Evolutionary conservation across 2,888 invertebrate species (phyloP).

Genomic region (Unio pictorum): DNA sequence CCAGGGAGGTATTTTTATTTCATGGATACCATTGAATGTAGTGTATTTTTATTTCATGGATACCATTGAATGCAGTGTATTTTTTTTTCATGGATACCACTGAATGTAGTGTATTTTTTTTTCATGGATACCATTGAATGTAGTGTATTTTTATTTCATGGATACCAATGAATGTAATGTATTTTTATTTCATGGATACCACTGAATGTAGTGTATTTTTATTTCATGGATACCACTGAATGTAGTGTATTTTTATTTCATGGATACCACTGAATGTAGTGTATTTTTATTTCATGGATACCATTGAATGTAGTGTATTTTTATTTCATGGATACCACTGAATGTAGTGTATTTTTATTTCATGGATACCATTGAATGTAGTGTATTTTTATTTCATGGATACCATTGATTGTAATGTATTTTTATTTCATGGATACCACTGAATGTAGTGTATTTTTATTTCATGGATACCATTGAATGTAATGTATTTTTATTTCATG

Average conservation of each 20-base stretch:
- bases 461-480: constrained; percentile 94
- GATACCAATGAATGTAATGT: constrained; percentile 89
- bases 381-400: constrained; percentile 84
- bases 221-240: constrained; percentile 85
- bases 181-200: constrained; percentile 91
- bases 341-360: constrained; percentile 69
- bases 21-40: background rate
- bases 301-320: constrained; percentile 89
- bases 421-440: constrained; percentile 80
- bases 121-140: constrained; percentile 89
- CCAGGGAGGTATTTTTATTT: constrained; percentile 68
- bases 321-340: constrained; percentile 90
- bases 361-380: constrained; percentile 90
- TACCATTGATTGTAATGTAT: constrained; percentile 80
- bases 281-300: constrained; percentile 76
- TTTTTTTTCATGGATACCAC: constrained; percentile 92
- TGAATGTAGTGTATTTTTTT: constrained; percentile 74
- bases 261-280: too few species aligned
- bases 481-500: constrained; percentile 67
- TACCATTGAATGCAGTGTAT: constrained; percentile 88
- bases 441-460: constrained; percentile 88
- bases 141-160: constrained; percentile 83
- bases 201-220: constrained; percentile 80
- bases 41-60: constrained; percentile 73
- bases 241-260: background rate